Evolutionary conservation across 2,113 vertebrate species (phyloP), one percentile per base, ranked within the genome.

Genomic region (Microcebus tavaratra): DNA sequence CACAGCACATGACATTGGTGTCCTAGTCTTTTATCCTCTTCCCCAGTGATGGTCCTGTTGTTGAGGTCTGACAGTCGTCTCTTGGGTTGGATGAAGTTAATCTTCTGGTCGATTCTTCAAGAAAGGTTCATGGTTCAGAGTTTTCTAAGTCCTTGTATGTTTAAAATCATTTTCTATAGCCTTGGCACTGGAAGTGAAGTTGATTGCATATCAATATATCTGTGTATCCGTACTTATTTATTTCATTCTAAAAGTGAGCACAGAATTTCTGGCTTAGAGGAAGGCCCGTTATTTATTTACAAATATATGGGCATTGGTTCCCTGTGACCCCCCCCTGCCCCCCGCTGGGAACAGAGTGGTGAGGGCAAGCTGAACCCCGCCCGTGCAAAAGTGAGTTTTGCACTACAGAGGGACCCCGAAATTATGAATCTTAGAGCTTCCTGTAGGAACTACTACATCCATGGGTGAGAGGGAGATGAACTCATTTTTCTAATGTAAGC

Each of bases 1-100:
- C 82, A 13, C 6, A 2, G 9, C 8, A 8, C 1, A 0, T 0
- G 25, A 75, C 3, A 0, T 2, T 0, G 20, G 23, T 15, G 25
- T 7, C 1, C 9, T 4, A 6, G 13, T 6, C 12, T 53, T 14
- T 45, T 2, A 2, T 6, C 48, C 17, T 63, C n/a, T 15, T 53
- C 42, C 55, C 14, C 48, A 1, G 9, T 7, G 0, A 2, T 2
- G 34, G 13, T 10, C 11, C 31, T 90, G 59, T 39, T 10, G 42
- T 23, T 31, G 14, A n/a, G 27, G 21, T 29, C 27, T 34, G 53
- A 5, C 12, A 29, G 53, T 20, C 50, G 34, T 23, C 20, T 57
- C 79, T 80, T 53, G 81, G 29, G 70, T 20, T 68, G 70, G 39
- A 55, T 73, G 12, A 80, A 63, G 53, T 42, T 80, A 11, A 31